Percentiles rank a stretch among this genome's conserved stretches.
These are phyloP conservation scores for Drosophila monieri DNA, from an alignment of 2,888 invertebrate genomes.

Conservation along the genomic window DNA sequence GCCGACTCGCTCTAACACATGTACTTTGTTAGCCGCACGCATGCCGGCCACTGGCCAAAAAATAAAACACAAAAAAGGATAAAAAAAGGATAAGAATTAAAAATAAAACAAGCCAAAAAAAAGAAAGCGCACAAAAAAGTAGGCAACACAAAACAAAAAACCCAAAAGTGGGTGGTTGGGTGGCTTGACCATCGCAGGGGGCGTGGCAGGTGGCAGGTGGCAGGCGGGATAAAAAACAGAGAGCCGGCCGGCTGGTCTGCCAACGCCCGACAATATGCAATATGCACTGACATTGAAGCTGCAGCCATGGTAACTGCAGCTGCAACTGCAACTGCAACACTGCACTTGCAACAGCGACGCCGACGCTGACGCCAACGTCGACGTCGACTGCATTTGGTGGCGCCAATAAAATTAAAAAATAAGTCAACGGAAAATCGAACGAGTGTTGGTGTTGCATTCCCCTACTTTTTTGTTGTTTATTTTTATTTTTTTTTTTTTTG, in stretches of 20 bases:
- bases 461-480: slow-evolving; percentile 75
- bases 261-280: slow-evolving; percentile 16
- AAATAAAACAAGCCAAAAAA: slow-evolving; percentile 45
- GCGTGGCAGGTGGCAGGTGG: not conserved
- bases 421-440: slow-evolving; percentile 67
- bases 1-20: slow-evolving; percentile 67
- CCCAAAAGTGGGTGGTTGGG: slow-evolving; percentile 11
- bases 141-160: slow-evolving; percentile 49
- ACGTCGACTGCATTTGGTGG: slow-evolving; percentile 10
- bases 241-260: slow-evolving; percentile 29
- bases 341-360: slow-evolving; percentile 10
- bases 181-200: not conserved
- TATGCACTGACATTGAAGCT: slow-evolving; percentile 65
- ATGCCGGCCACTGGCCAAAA: slow-evolving; percentile 50
- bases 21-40: slow-evolving; percentile 46
- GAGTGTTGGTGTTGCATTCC: slow-evolving; percentile 67
- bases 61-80: slow-evolving; percentile 15
- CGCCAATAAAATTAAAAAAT: slow-evolving; percentile 63
- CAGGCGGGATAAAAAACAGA: not conserved
- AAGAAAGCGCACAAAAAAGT: slow-evolving; percentile 40
- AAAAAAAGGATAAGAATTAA: slow-evolving; percentile 30
- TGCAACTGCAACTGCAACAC: slow-evolving; percentile 4
- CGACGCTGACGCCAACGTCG: slow-evolving; percentile 15
- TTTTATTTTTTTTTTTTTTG: slow-evolving; percentile 56
- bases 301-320: slow-evolving; percentile 7